These are phyloP conservation scores for Helicoverpa zea DNA, from an alignment of 1,140 invertebrate genomes.

Conservation along the genomic window DNA sequence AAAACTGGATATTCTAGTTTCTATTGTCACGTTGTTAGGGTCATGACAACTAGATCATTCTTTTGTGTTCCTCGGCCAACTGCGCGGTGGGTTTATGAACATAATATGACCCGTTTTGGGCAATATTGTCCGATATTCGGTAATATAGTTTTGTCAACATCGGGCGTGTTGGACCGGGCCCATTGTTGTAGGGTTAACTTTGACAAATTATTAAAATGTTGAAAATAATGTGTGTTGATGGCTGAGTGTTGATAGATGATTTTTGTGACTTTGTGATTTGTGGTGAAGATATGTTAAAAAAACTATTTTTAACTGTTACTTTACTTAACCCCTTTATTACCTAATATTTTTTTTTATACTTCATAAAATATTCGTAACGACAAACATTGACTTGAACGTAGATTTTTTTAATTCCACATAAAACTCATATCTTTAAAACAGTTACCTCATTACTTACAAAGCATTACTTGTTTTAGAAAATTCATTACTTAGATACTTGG, in stretches of 20 bases:
- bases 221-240: conserved; percentile 78
- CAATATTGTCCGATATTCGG: conserved; percentile 85
- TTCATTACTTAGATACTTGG: too few relatives aligned
- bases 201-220: conserved; percentile 79
- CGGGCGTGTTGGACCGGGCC: conserved; percentile 70
- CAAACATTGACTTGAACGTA: too few relatives aligned
- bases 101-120: conserved; percentile 76
- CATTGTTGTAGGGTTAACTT: conserved; percentile 70
- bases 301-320: background rate
- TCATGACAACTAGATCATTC: conserved; percentile 80
- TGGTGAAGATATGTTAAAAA: background rate
- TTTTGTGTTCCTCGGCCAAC: conserved; percentile 61
- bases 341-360: too few relatives aligned
- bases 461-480: too few relatives aligned
- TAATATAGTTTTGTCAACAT: conserved; percentile 86
- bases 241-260: conserved; percentile 64
- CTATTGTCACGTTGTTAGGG: conserved; percentile 73
- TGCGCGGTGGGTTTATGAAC: conserved; percentile 72
- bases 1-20: conserved; percentile 79
- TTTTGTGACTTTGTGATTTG: conserved; percentile 9
- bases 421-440: too few relatives aligned
- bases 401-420: too few relatives aligned
- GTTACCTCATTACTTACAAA: too few relatives aligned
- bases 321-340: too few relatives aligned
- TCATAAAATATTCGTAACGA: too few relatives aligned